Evolutionary conservation across 2,888 invertebrate genomes (phyloP).

Genomic region (Melipona bicolor): DNA sequence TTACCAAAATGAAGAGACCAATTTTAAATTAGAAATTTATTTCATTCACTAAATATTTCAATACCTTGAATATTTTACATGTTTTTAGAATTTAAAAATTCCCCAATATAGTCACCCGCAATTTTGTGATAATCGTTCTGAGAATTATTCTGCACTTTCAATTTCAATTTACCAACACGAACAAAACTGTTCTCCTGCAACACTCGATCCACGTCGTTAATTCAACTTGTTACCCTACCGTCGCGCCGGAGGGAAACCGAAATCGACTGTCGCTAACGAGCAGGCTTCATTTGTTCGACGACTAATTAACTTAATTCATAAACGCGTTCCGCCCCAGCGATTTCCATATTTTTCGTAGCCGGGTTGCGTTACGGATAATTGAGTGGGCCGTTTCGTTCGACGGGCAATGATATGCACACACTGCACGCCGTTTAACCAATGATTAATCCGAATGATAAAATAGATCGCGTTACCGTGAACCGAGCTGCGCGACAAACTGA

Average conservation of each 20-base stretch:
- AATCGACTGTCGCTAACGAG: slow-evolving; percentile 37
- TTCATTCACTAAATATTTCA: too few relatives aligned
- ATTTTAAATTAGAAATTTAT: too few relatives aligned
- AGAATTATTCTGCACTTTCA: neutral
- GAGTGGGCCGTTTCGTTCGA: slow-evolving; percentile 18
- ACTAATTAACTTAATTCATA: slow-evolving; percentile 66
- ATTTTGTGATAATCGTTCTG: neutral
- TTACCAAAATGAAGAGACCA: too few relatives aligned
- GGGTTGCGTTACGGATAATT: slow-evolving; percentile 30
- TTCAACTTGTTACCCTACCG: slow-evolving; percentile 29
- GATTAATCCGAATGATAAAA: slow-evolving; percentile 47
- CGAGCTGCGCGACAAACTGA: neutral
- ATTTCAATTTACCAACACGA: neutral
- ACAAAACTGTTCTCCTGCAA: neutral
- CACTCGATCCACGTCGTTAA: slow-evolving; percentile 7
- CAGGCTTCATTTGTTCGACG: slow-evolving; percentile 31
- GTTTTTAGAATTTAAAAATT: too few relatives aligned
- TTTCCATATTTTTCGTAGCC: slow-evolving; percentile 5
- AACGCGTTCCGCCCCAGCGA: slow-evolving; percentile 14
- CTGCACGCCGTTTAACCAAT: slow-evolving; percentile 29
- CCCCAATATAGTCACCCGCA: too few relatives aligned
- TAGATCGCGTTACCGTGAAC: neutral
- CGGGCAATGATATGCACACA: slow-evolving; percentile 35
- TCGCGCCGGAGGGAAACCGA: slow-evolving; percentile 24
- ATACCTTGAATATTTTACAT: too few relatives aligned